These are phyloP conservation scores for Clavelina lepadiformis DNA, from an alignment of 23 tunicate genomes.

Conservation along the genomic window DNA sequence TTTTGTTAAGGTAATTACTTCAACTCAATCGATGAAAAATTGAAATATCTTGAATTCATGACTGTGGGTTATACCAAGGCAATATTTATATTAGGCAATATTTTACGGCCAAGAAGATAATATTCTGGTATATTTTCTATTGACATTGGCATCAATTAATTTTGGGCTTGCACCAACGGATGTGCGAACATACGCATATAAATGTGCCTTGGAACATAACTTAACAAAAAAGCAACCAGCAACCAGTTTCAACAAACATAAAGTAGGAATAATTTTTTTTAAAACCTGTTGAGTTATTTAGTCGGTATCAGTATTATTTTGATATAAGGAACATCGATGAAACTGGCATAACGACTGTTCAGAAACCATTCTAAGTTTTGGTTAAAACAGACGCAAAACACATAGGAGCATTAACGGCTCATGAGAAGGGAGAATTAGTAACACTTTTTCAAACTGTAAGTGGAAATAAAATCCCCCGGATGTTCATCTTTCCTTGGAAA, in stretches of 20 bases:
- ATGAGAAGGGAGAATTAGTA: slow-evolving; percentile 8
- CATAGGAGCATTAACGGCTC: slow-evolving; percentile 12
- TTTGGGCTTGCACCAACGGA: slow-evolving; percentile 13
- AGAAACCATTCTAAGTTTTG: slow-evolving; percentile 4
- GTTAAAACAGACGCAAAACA: slow-evolving; percentile 4
- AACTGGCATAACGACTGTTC: slow-evolving; percentile 7
- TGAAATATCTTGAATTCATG: no score
- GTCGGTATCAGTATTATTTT: not conserved
- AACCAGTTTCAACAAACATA: slow-evolving; percentile 27
- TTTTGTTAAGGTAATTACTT: no score
- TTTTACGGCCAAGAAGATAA: no score
- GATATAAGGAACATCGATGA: slow-evolving; percentile 26
- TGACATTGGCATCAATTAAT: no score
- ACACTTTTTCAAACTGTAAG: slow-evolving; percentile 13
- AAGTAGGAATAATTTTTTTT: slow-evolving; percentile 11
- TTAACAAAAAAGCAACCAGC: not conserved
- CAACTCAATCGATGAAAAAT: no score
- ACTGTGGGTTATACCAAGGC: no score
- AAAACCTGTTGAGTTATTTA: slow-evolving; percentile 11
- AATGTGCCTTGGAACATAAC: not conserved
- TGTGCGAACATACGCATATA: not conserved
- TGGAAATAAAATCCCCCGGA: slow-evolving; percentile 28
- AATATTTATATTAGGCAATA: no score
- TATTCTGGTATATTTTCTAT: no score
- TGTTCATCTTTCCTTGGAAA: slow-evolving; percentile 9